Conservation (phyloP, 2,797 vertebrate genomes). For the Cuniculus paca region DNA sequence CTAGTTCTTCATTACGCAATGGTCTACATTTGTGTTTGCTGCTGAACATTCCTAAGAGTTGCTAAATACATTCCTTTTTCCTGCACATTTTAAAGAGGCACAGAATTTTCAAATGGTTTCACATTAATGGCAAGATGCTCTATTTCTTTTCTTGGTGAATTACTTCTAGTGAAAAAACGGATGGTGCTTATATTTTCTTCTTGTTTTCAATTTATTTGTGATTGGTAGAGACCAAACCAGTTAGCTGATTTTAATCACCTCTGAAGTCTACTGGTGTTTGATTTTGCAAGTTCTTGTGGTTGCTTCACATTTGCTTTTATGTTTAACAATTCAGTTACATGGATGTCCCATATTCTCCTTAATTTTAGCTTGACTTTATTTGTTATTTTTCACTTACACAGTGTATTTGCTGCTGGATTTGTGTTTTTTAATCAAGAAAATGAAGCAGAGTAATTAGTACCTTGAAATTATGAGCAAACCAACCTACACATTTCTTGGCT, state of each 20-base stretch:
- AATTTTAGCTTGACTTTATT: constrained; percentile 62
- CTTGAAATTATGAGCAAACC: constrained; percentile 72
- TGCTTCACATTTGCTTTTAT: neutral
- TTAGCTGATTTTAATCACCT: neutral
- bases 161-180: neutral
- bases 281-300: neutral
- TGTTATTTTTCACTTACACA: constrained; percentile 75
- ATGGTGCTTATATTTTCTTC: neutral
- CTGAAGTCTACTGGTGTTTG: neutral
- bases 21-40: neutral
- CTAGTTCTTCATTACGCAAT: accelerated
- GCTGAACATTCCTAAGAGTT: neutral
- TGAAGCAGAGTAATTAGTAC: constrained; percentile 70
- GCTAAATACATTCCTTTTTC: neutral
- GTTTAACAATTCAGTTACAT: constrained; percentile 30
- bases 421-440: constrained; percentile 76
- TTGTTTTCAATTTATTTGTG: neutral
- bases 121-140: neutral
- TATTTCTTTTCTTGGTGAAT: neutral
- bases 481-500: constrained; percentile 25
- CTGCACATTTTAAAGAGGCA: neutral
- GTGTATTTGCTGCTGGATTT: constrained; percentile 50
- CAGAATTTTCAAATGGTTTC: neutral
- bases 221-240: neutral
- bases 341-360: constrained; percentile 6